phyloP scores from a whole-genome alignment of 2,797 vertebrate genomes.

The Ctenochaetus hawaiiensis region DNA sequence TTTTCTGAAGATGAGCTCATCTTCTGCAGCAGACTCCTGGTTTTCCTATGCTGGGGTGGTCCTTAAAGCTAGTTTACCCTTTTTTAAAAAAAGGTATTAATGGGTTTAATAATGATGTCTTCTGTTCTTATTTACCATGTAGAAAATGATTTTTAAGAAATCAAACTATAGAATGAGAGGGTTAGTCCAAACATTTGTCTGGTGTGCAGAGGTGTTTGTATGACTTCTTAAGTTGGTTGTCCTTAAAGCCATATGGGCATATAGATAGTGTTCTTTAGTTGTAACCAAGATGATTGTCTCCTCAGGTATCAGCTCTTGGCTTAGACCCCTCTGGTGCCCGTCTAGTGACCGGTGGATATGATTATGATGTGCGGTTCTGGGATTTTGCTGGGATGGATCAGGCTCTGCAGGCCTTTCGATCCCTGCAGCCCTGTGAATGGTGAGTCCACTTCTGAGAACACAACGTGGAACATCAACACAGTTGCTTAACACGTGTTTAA shows the following conservation, averaged over 20 bases:
- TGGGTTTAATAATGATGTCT: too few species aligned
- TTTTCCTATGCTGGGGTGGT: too few species aligned
- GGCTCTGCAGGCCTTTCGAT: slow-evolving; percentile 93
- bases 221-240: neutral
- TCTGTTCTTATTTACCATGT: too few species aligned
- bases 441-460: slow-evolving; percentile 74
- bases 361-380: slow-evolving; percentile 97
- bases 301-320: slow-evolving; percentile 85
- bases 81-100: too few species aligned
- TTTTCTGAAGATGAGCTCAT: too few species aligned
- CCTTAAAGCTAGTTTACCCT: too few species aligned
- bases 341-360: slow-evolving; percentile 95
- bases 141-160: too few species aligned
- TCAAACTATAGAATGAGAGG: too few species aligned
- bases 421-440: slow-evolving; percentile 97
- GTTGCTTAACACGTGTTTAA: slow-evolving; percentile 63
- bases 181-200: too few species aligned
- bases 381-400: slow-evolving; percentile 99
- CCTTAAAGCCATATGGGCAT: neutral
- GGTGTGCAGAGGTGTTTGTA: neutral
- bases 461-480: slow-evolving; percentile 55
- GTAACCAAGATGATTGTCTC: slow-evolving; percentile 23
- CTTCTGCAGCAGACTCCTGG: too few species aligned
- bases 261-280: neutral
- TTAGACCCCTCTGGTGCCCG: slow-evolving; percentile 97